A percentile compares a stretch with the other conserved stretches of the same genome.
These are phyloP conservation scores for Epizoanthus scotinus DNA, from an alignment of 92 coral and sea anemone genomes.

Conservation along the genomic window DNA sequence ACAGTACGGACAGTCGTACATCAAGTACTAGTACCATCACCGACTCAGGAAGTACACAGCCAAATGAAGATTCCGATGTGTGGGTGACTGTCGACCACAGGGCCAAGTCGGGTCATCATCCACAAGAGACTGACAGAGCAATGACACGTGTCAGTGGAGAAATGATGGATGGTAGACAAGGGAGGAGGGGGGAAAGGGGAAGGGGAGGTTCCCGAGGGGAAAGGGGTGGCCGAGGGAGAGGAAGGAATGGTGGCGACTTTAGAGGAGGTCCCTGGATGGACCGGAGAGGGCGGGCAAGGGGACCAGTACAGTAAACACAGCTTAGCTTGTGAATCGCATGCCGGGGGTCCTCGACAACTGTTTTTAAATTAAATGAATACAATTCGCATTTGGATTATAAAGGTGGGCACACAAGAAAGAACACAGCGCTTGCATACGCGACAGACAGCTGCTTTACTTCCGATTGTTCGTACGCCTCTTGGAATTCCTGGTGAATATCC, in stretches of 20 bases:
- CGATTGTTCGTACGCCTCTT: too few species aligned
- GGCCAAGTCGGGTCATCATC: background rate
- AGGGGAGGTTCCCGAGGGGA: constrained; percentile 21
- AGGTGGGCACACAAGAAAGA: too few species aligned
- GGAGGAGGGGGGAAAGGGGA: constrained; percentile 5
- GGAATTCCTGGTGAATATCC: too few species aligned
- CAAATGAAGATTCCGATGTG: background rate
- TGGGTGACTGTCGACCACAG: constrained; percentile 35
- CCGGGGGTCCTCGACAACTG: too few species aligned
- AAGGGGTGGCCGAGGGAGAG: constrained; percentile 25
- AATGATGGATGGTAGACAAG: constrained; percentile 11
- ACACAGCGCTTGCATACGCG: too few species aligned
- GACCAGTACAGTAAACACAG: background rate
- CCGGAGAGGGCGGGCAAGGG: constrained; percentile 15
- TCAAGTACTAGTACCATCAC: constrained; percentile 9
- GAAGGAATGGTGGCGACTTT: constrained; percentile 1
- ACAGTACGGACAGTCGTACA: constrained; percentile 5
- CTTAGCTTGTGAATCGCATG: too few species aligned
- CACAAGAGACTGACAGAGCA: constrained; percentile 1
- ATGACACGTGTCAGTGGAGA: background rate
- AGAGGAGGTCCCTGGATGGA: constrained; percentile 5
- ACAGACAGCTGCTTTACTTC: too few species aligned
- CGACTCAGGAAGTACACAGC: constrained; percentile 6
- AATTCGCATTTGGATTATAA: too few species aligned
- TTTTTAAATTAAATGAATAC: too few species aligned